Evolutionary conservation across 1,140 invertebrate species (phyloP), one percentile per base, ranked within the genome.

Genomic region (Musca domestica): DNA sequence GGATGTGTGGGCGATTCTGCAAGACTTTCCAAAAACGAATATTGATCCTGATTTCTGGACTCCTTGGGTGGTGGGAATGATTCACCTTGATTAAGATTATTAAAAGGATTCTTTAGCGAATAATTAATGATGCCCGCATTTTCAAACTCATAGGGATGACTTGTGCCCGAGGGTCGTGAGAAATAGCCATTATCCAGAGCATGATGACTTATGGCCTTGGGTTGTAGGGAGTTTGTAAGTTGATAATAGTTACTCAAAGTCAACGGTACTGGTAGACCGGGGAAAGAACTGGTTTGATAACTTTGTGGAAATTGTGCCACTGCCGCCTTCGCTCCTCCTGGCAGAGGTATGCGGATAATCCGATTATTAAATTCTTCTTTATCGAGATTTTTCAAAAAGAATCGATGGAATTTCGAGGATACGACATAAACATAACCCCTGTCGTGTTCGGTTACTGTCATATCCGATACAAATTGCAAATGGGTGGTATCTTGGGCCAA

Each of bases 371-470:
- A 78, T 64, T 90, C 88, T 34, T 82, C 76, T 0, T 81, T 67
- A 71, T 85, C 84, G 2, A 90, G 80, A 52, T 87, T 86, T 71
- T 85, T 85, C 27, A 85, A 80, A 83, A 92, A 92, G 83, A 88
- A 92, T 67, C 90, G 91, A 71, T 94, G 91, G 81, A 93, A 92
- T 64, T 89, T 86, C 0, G 89, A 88, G 1, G 88, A 86, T 2
- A 93, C 77, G 0, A 86, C 78, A 89, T 91, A 94, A 6, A 93
- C 76, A 17, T 85, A 85, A 3, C 87, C 87, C 9, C 85, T 85
- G 75, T 92, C 91, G 1, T 86, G 83, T 47, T 85, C 84, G 0
- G 85, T 85, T 81, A 87, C 89, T 67, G 87, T 79, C 23, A 93
- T 84, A 69, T 93, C 91, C 0, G 91, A 88, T 7, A 87, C 84